phyloP scores from a whole-genome alignment of 2,888 invertebrate species.

The Tachina grossa region DNA sequence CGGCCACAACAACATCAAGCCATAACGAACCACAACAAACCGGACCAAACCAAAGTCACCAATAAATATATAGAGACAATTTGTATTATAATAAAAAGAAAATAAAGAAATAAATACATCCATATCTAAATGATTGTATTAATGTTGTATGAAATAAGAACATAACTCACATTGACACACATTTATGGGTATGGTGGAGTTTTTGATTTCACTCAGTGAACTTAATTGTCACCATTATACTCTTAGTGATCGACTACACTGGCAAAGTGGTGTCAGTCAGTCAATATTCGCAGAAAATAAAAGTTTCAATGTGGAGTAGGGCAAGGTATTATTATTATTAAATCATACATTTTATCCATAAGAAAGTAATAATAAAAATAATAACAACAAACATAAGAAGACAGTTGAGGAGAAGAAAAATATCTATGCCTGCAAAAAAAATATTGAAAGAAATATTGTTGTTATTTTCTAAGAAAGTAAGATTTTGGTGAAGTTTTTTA shows the following conservation, averaged over 20 bases:
- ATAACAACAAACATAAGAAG: conserved; percentile 1
- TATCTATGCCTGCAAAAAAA: background rate
- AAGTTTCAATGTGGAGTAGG: conserved; percentile 56
- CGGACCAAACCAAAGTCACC: conserved; percentile 13
- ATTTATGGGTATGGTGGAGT: conserved; percentile 23
- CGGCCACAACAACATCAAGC: conserved; percentile 12
- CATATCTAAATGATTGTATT: background rate
- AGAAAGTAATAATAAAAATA: background rate
- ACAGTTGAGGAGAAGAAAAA: conserved; percentile 1
- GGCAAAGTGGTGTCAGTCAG: too few species aligned
- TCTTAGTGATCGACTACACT: background rate
- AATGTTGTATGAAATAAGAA: conserved; percentile 7
- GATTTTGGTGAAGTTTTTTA: conserved; percentile 21
- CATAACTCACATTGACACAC: conserved; percentile 62
- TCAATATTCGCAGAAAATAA: conserved; percentile 21
- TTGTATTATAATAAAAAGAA: conserved; percentile 27
- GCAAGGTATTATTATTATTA: conserved; percentile 57
- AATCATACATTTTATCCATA: conserved; percentile 39
- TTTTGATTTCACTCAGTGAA: conserved; percentile 63
- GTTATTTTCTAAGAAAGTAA: conserved; percentile 45
- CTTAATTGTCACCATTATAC: conserved; percentile 51
- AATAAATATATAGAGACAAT: conserved; percentile 31
- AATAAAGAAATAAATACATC: conserved; percentile 16
- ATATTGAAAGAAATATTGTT: conserved; percentile 4
- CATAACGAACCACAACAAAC: background rate